phyloP scores from a whole-genome alignment of 2,888 invertebrate species.

The Lepidonotus clava region DNA sequence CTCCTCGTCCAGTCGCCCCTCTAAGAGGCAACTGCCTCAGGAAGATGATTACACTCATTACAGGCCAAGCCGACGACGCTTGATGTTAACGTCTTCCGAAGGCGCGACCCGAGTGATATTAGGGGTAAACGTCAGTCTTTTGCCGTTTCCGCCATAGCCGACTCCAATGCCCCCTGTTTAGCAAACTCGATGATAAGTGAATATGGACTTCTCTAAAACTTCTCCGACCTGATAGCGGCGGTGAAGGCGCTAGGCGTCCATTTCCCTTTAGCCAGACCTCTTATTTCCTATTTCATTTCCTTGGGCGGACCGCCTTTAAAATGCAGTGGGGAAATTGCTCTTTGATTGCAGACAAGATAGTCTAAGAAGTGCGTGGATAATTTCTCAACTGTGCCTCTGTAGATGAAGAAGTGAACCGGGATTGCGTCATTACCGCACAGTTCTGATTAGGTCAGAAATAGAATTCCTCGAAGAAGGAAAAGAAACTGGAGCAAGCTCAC shows the following conservation, averaged over 20 bases:
- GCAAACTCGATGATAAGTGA: too few relatives aligned
- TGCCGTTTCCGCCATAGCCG: background rate
- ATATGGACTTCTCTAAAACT: background rate
- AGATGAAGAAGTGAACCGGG: background rate
- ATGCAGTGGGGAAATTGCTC: background rate
- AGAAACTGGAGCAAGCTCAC: too few relatives aligned
- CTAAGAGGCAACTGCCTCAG: background rate
- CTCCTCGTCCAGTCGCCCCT: background rate
- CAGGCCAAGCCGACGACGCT: background rate
- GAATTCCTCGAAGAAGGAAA: background rate
- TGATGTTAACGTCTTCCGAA: background rate
- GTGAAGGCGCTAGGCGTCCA: background rate
- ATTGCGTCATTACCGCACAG: background rate
- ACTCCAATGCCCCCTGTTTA: background rate
- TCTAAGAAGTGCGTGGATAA: background rate
- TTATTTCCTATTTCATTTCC: conserved; percentile 9
- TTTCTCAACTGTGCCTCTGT: background rate
- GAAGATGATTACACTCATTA: conserved; percentile 19
- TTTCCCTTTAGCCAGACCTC: background rate
- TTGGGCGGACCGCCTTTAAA: background rate
- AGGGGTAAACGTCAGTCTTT: background rate
- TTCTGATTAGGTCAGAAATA: background rate
- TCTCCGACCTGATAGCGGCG: background rate
- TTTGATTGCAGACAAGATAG: conserved; percentile 11
- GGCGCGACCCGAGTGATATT: background rate